A percentile compares a stretch with the other conserved stretches of the same genome.
These are phyloP conservation scores for Galleria mellonella DNA, from an alignment of 1,140 invertebrate species.

Conservation along the genomic window DNA sequence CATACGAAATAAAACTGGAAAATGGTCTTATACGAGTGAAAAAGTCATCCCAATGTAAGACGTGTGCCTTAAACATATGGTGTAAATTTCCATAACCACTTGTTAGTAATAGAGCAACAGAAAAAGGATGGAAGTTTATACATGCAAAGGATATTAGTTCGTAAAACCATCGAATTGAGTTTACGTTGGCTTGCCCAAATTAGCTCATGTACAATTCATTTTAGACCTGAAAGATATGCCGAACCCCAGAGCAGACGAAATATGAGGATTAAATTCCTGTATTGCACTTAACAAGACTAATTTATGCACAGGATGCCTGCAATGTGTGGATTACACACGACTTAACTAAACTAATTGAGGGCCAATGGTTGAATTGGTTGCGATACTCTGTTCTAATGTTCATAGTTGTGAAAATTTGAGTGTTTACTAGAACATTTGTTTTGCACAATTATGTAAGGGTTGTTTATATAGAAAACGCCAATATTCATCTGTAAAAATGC, in stretches of 20 bases:
- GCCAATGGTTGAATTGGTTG: slow-evolving; percentile 43
- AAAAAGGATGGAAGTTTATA: slow-evolving; percentile 1
- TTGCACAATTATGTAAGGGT: too few relatives aligned
- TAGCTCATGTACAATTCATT: slow-evolving; percentile 34
- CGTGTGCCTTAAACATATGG: too few relatives aligned
- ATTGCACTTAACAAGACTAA: slow-evolving; percentile 69
- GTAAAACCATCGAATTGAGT: slow-evolving; percentile 17
- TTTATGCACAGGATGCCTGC: slow-evolving; percentile 57
- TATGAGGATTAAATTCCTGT: slow-evolving; percentile 72
- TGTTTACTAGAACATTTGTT: too few relatives aligned
- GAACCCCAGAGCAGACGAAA: slow-evolving; percentile 62
- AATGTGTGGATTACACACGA: slow-evolving; percentile 33
- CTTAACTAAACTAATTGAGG: slow-evolving; percentile 69
- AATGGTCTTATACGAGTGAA: too few relatives aligned
- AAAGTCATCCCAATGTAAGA: too few relatives aligned
- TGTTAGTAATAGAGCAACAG: neutral
- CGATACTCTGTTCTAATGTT: too few relatives aligned
- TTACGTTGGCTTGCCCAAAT: slow-evolving; percentile 21
- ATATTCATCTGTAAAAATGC: too few relatives aligned
- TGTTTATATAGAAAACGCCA: too few relatives aligned
- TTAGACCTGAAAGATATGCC: slow-evolving; percentile 59
- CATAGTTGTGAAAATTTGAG: too few relatives aligned
- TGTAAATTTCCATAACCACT: too few relatives aligned
- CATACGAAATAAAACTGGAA: slow-evolving; percentile 5
- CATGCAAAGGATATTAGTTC: slow-evolving; percentile 1